phyloP scores from a whole-genome alignment of 2,113 vertebrate species.

The Hymenochirus boettgeri region DNA sequence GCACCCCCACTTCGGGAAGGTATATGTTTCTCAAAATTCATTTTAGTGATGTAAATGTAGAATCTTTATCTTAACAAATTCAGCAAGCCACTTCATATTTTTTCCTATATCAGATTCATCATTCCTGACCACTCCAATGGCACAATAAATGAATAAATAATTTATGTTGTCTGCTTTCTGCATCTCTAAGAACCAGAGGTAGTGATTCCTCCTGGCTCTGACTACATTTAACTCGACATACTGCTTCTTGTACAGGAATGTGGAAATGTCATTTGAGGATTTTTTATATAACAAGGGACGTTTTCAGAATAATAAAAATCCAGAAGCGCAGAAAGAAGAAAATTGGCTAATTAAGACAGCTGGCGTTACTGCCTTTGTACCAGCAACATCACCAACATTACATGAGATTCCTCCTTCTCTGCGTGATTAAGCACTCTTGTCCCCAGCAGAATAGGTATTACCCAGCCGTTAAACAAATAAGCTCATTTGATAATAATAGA shows the following conservation, averaged over 20 bases:
- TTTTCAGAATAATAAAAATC: constrained; percentile 2
- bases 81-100: background rate
- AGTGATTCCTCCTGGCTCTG: background rate
- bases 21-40: too few species aligned
- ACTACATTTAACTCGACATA: background rate
- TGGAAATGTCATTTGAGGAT: background rate
- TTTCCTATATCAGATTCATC: background rate
- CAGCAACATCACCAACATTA: background rate
- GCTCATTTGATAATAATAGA: background rate
- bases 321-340: background rate
- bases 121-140: background rate
- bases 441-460: constrained; percentile 1
- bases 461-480: background rate
- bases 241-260: background rate
- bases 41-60: too few species aligned
- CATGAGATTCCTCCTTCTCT: background rate
- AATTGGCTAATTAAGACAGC: constrained; percentile 3
- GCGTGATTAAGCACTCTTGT: constrained; percentile 4
- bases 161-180: background rate
- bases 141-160: background rate
- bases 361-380: background rate
- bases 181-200: background rate
- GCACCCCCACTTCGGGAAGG: too few species aligned
- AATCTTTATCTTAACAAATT: background rate
- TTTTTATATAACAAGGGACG: constrained; percentile 1